Evolutionary conservation across 2,888 invertebrate species (phyloP), one percentile per base, ranked within the genome.

Genomic region (Anagyrus pseudococci): DNA sequence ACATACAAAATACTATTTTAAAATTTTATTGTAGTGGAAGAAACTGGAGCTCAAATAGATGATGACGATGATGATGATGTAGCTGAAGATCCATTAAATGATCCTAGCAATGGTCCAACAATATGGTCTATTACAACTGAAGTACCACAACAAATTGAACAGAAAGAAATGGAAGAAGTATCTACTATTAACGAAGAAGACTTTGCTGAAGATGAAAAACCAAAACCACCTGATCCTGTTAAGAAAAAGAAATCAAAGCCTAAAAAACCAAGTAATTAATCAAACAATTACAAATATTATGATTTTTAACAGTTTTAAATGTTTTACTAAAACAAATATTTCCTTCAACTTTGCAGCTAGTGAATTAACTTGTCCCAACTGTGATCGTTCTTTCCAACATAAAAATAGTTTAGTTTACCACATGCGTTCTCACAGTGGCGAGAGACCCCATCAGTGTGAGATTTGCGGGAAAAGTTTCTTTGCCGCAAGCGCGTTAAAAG

Each of bases 321-420:
- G n/a, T n/a, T n/a, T n/a, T n/a, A n/a, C n/a, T n/a, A n/a, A n/a
- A n/a, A n/a, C n/a, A n/a, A n/a, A 19, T 23, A 10, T 44, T 29
- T 1, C 1, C 15, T 2, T 7, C 4, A 6, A 33, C 15, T 25
- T 43, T 67, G 23, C 29, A 79, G 79, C 71, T 64, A 76, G 78
- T 48, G 82, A 83, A 61, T 73, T 86, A 62, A 80, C 82, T 3
- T 92, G 92, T 72, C 82, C 84, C 3, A 84, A 88, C 70, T 95
- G 95, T 71, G 85, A 85, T 13, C 83, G 92, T 19, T 86, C 89
- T 58, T 94, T 94, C 77, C 86, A 87, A 61, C 93, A 94, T 69
- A 85, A 91, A 65, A 94, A 94, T 79, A 94, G 94, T 8, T 81
- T 94, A 55, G 86, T 93, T 64, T 94, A 94, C 80, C 94, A 95